A percentile compares a stretch with the other conserved stretches of the same genome.
phyloP scores from a whole-genome alignment of 2,888 invertebrate species.

The Mechanitis mazaeus region DNA sequence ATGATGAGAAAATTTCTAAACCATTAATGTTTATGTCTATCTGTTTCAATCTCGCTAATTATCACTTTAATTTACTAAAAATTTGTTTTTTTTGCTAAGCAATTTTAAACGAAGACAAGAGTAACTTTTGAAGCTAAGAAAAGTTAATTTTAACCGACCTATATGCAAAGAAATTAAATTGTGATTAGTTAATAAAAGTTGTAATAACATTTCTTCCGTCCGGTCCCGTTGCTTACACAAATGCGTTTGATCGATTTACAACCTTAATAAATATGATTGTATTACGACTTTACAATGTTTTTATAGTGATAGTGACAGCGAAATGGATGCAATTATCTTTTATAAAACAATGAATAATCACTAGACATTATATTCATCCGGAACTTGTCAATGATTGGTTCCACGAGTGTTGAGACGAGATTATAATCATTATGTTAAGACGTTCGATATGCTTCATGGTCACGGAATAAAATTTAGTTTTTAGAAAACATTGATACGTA shows the following conservation, averaged over 20 bases:
- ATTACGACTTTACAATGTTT: conserved; percentile 10
- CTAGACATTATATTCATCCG: conserved; percentile 49
- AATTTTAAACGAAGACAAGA: not conserved
- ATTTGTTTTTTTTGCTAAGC: not conserved
- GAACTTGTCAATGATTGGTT: conserved; percentile 59
- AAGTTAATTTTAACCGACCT: not conserved
- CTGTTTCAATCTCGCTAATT: not conserved
- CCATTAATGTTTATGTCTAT: not conserved
- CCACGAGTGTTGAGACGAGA: conserved; percentile 54
- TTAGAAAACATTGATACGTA: conserved; percentile 14
- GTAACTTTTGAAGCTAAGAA: not conserved
- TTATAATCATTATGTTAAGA: conserved; percentile 53
- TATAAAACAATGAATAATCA: conserved; percentile 57
- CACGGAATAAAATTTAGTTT: conserved; percentile 39
- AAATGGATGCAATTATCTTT: conserved; percentile 44
- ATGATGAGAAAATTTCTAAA: conserved; percentile 5
- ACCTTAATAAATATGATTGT: conserved; percentile 16
- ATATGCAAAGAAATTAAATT: not conserved
- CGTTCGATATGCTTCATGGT: conserved; percentile 56
- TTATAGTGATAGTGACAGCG: conserved; percentile 32
- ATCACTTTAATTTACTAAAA: not conserved
- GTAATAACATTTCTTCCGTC: conserved; percentile 6
- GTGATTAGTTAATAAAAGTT: not conserved
- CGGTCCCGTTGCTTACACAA: not conserved
- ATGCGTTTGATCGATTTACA: conserved; percentile 37